Evolutionary conservation across 2,113 vertebrate species (phyloP).

Genomic region (Dryoscopus gambensis): DNA sequence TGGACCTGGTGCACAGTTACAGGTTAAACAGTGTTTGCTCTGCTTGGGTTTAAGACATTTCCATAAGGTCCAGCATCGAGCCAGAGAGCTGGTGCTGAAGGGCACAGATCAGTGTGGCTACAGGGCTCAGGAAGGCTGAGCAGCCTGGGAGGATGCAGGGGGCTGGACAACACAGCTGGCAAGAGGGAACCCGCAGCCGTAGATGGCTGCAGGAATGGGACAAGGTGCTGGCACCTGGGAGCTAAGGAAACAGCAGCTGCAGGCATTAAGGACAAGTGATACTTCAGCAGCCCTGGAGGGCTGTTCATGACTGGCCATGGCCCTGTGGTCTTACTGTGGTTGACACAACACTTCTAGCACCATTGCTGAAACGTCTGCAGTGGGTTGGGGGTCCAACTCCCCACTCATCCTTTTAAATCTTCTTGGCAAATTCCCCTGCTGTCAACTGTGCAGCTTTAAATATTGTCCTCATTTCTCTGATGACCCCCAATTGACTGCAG

Average conservation of each 20-base stretch:
- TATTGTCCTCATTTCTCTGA: background rate
- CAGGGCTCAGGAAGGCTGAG: background rate
- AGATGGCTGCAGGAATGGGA: background rate
- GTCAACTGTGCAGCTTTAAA: background rate
- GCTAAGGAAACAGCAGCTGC: background rate
- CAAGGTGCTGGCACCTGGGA: background rate
- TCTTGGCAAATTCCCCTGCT: background rate
- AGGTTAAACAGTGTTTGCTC: background rate
- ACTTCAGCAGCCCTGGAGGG: background rate
- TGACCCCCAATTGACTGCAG: background rate
- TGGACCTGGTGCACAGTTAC: background rate
- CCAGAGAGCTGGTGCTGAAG: background rate
- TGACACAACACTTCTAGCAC: background rate
- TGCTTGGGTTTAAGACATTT: background rate
- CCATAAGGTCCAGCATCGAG: background rate
- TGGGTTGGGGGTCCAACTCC: background rate
- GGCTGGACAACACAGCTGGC: background rate
- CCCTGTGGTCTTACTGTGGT: background rate
- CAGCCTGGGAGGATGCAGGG: background rate
- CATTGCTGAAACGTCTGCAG: background rate
- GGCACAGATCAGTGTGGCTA: background rate
- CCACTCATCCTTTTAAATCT: background rate
- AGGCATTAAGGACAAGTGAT: background rate
- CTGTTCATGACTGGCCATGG: accelerated
- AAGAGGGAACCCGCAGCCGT: background rate